Evolutionary conservation across 2,888 invertebrate genomes (phyloP), one percentile per base, ranked within the genome.

Genomic region (Halictus quadricinctus): DNA sequence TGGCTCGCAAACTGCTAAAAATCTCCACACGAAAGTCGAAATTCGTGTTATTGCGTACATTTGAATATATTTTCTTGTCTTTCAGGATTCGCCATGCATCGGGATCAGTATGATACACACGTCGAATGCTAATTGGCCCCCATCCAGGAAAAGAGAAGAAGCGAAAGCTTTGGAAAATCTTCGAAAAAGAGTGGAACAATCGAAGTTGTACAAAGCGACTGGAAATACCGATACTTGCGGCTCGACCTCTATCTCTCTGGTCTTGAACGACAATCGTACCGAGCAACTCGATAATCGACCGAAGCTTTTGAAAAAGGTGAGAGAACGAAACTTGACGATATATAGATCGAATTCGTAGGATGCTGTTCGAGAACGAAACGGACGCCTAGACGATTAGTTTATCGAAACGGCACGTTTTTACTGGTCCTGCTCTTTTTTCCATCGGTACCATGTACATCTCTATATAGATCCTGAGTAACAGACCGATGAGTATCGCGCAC

Each of bases 401-500:
- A 43, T 72, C 25, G 29, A 66, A 69, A 74, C 25, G 72, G 29
- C 43, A 74, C 46, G 46, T 75, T 80, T 72, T 79, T 70, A 82
- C 72, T 77, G 60, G 60, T 46, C 66, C 66, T 74, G 21, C 60
- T 69, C 36, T 72, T 70, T 66, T 75, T 25, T 80, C 18, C 74
- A 48, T 76, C 66, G 64, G 36, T 64, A 50, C 74, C 13, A 72
- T 60, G n/a, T 95, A 29, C n/a, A 58, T 58, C 21, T 58, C 21
- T 29, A 36, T 36, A 69, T 21, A 97, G 97, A 96, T 97, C 90
- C 95, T 97, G 76, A 95, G 94, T 90, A 96, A 96, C 91, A 95
- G 95, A 91, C 97, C 97, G 74, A 96, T 97, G 92, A 97, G 96
- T 92, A 97, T 97, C 96, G 96, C 97, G 87, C 95, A 96, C 92